These are phyloP conservation scores for Diarsia brunnea DNA, from an alignment of 2,888 invertebrate species.

Conservation along the genomic window DNA sequence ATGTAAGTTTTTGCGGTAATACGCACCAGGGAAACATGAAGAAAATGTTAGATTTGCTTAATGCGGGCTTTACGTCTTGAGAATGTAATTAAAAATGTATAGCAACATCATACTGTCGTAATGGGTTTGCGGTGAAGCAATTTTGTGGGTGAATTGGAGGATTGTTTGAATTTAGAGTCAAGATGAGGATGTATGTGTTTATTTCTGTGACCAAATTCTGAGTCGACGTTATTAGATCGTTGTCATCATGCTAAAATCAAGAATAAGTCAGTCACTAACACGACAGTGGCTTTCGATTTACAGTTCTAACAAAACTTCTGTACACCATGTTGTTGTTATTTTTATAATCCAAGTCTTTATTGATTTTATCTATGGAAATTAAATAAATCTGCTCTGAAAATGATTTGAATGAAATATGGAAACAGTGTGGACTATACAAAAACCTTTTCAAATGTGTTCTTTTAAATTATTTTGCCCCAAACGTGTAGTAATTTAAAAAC, in stretches of 20 bases:
- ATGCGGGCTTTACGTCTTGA: conserved; percentile 48
- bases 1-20: conserved; percentile 63
- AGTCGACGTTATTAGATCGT: too few species aligned
- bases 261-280: not conserved
- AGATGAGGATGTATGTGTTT: not conserved
- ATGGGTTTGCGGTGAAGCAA: conserved; percentile 25
- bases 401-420: not conserved
- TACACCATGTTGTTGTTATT: accelerated
- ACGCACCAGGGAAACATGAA: conserved; percentile 60
- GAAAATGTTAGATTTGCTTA: conserved; percentile 60
- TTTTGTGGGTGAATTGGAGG: conserved; percentile 7
- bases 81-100: conserved; percentile 52
- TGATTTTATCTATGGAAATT: not conserved
- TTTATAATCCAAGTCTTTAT: not conserved
- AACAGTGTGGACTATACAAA: not conserved
- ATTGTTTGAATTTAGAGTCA: not conserved
- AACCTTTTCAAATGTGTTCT: too few species aligned
- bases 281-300: not conserved
- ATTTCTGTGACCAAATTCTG: not conserved
- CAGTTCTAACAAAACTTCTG: not conserved
- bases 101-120: conserved; percentile 21
- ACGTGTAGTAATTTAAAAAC: too few species aligned
- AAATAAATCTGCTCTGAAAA: not conserved
- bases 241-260: not conserved
- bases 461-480: too few species aligned